A percentile compares a stretch with the other conserved stretches of the same genome.
These are phyloP conservation scores for Leptothorax acervorum DNA, from an alignment of 2,888 invertebrate genomes.

Conservation along the genomic window DNA sequence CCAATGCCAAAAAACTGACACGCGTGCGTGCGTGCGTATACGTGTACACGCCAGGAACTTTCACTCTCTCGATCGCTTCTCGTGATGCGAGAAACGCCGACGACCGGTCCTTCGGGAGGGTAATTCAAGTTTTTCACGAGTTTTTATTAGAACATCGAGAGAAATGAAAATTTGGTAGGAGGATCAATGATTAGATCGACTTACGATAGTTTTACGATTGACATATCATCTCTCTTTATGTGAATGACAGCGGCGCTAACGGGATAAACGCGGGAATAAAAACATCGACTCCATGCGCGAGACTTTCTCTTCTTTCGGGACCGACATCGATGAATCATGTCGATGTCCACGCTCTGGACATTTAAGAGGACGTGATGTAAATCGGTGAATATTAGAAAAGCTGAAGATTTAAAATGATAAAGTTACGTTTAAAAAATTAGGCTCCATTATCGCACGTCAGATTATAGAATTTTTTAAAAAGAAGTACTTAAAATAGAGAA, in stretches of 20 bases:
- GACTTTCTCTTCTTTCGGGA: constrained; percentile 48
- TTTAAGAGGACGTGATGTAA: background rate
- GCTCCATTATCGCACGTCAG: background rate
- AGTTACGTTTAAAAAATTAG: background rate
- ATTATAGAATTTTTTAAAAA: background rate
- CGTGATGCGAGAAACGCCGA: constrained; percentile 24
- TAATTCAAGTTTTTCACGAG: constrained; percentile 1
- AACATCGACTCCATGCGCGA: background rate
- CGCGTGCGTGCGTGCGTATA: constrained; percentile 73
- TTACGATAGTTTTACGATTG: background rate
- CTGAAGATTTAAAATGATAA: background rate
- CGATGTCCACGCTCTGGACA: background rate
- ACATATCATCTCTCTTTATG: background rate
- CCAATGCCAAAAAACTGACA: constrained; percentile 83
- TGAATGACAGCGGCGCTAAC: background rate
- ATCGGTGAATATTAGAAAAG: background rate
- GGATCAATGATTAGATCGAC: background rate
- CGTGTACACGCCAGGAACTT: constrained; percentile 72
- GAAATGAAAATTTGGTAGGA: background rate
- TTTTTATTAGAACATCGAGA: background rate
- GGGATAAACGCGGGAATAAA: constrained; percentile 17
- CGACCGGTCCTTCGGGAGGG: background rate
- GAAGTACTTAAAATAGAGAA: background rate
- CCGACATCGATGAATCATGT: constrained; percentile 31
- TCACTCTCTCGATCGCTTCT: constrained; percentile 73